Conservation (phyloP, 30 jellyfish, hydroid and myxozoan species). For the Chrysaora quinquecirrha region DNA sequence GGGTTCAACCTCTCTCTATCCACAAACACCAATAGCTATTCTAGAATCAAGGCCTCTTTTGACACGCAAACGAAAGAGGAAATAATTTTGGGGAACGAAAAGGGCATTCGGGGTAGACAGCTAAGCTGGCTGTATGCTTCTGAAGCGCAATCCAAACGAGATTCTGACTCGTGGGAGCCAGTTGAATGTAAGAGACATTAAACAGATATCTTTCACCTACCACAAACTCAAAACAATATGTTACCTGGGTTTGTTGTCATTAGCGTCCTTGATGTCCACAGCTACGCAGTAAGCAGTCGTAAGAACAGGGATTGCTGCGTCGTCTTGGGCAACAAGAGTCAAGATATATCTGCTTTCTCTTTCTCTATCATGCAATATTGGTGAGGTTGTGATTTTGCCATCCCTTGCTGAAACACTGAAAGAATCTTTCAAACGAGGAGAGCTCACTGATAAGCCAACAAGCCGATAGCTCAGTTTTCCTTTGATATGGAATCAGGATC, state of each 20-base stretch:
- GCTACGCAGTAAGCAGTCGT: constrained; percentile 55
- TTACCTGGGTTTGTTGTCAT: constrained; percentile 72
- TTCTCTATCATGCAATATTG: constrained; percentile 35
- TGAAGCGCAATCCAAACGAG: no score
- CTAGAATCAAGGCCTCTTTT: no score
- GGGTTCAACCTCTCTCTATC: no score
- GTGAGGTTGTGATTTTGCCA: constrained; percentile 26
- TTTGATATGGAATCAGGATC: constrained; percentile 71
- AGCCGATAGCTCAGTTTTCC: constrained; percentile 46
- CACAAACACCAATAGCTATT: no score
- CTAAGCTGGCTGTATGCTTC: no score
- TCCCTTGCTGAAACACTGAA: constrained; percentile 15
- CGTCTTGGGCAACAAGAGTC: constrained; percentile 64
- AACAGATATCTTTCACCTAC: no score
- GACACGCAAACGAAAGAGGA: no score
- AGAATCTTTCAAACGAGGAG: constrained; percentile 11
- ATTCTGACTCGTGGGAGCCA: no score
- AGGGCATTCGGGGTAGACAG: no score
- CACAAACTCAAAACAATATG: no score
- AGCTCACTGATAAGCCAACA: constrained; percentile 25
- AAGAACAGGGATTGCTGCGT: constrained; percentile 5
- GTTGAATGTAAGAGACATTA: no score
- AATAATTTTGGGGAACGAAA: no score
- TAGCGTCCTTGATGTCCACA: constrained; percentile 60
- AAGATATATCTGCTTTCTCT: constrained; percentile 29